Conservation (phyloP, 2,113 vertebrate species). For the Siniperca chuatsi region DNA sequence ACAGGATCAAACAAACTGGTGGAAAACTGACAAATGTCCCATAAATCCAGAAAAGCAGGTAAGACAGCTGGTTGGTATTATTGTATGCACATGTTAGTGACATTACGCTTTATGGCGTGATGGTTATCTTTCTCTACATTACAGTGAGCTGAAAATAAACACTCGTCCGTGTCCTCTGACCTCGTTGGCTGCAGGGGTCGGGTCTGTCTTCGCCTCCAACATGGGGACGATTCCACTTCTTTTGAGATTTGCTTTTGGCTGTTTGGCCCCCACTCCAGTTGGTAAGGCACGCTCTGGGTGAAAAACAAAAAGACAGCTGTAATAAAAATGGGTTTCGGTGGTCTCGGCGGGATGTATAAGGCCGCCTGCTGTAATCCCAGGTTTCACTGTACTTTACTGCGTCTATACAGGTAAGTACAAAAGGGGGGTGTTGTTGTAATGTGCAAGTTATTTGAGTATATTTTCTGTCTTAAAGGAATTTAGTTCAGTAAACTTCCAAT, state of each 20-base stretch:
- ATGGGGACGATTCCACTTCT: neutral
- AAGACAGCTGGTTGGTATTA: neutral
- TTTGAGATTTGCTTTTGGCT: neutral
- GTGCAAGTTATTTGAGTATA: neutral
- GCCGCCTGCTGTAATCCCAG: neutral
- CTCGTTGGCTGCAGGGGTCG: neutral
- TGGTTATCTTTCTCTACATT: too few species aligned
- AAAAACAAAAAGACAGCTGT: neutral
- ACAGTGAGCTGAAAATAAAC: neutral
- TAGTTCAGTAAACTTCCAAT: neutral
- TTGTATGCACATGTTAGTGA: too few species aligned
- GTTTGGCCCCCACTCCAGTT: neutral
- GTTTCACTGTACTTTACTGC: too few species aligned
- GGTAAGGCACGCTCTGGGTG: slow-evolving; percentile 9
- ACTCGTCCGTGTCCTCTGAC: slow-evolving; percentile 11
- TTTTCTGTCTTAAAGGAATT: neutral
- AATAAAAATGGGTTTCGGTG: neutral
- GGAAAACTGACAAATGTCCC: too few species aligned
- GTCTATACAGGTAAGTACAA: neutral
- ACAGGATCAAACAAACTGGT: neutral
- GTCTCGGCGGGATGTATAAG: neutral
- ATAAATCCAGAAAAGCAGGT: neutral
- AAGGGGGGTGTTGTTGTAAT: too few species aligned
- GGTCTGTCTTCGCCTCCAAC: neutral
- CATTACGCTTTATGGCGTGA: too few species aligned